Percentiles rank a stretch among this genome's conserved stretches.
Evolutionary conservation across 2,113 vertebrate genomes (phyloP).

Genomic region (Oryzias celebensis): DNA sequence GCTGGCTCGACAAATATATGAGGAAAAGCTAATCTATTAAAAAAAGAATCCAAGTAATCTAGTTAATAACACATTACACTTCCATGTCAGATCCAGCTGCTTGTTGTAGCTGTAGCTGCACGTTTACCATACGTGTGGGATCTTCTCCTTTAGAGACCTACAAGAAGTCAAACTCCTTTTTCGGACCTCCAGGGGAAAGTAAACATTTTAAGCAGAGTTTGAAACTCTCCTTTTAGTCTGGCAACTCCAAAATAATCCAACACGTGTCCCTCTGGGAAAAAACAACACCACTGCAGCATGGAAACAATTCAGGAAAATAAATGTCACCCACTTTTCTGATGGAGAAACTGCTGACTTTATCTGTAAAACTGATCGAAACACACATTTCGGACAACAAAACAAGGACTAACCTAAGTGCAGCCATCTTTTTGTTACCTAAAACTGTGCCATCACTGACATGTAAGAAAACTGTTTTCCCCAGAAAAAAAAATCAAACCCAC

Average conservation of each 20-base stretch:
- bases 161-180: neutral
- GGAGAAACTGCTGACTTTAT: no score
- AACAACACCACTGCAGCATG: no score
- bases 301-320: no score
- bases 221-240: no score
- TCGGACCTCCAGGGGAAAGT: no score
- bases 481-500: neutral
- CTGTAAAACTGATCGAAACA: no score
- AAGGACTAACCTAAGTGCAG: neutral
- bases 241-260: no score
- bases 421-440: neutral
- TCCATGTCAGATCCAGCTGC: neutral
- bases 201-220: no score
- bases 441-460: slow-evolving; percentile 1
- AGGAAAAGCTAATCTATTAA: neutral
- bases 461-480: neutral
- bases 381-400: neutral
- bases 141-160: neutral
- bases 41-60: neutral
- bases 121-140: neutral
- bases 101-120: neutral
- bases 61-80: neutral
- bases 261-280: no score
- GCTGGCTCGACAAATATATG: no score
- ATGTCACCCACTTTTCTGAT: no score